A percentile compares a stretch with the other conserved stretches of the same genome.
Evolutionary conservation across 2,113 vertebrate genomes (phyloP).

Genomic region (Centropus unirufus): DNA sequence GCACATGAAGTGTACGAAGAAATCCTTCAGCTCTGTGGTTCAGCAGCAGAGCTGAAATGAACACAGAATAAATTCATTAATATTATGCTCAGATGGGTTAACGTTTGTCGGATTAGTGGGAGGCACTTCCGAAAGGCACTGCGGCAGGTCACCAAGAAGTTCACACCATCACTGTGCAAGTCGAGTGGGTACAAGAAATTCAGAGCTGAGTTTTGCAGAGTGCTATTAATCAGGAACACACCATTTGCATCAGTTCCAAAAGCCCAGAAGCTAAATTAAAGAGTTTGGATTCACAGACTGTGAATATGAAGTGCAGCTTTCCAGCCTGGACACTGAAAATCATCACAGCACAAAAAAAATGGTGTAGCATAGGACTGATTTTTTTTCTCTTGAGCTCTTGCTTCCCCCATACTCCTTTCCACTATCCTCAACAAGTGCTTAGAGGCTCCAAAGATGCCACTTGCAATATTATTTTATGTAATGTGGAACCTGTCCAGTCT

Average conservation of each 20-base stretch:
- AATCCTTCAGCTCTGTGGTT: not conserved
- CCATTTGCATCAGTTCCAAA: not conserved
- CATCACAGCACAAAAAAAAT: accelerated
- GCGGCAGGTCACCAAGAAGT: not conserved
- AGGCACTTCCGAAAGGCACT: not conserved
- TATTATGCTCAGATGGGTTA: not conserved
- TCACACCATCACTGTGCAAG: not conserved
- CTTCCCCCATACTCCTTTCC: not conserved
- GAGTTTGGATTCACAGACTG: not conserved
- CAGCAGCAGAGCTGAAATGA: not conserved
- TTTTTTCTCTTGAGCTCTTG: slow-evolving; percentile 1
- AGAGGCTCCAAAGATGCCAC: not conserved
- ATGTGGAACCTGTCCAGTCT: slow-evolving; percentile 13
- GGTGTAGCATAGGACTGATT: not conserved
- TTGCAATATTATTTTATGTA: slow-evolving; percentile 25
- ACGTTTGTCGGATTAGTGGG: not conserved
- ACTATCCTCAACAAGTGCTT: not conserved
- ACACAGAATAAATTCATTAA: not conserved
- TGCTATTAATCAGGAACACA: not conserved
- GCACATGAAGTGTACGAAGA: not conserved
- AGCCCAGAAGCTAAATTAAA: not conserved
- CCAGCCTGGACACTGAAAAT: not conserved
- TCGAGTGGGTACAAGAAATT: not conserved
- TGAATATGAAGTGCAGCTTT: not conserved
- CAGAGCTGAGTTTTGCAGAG: not conserved